Conservation (phyloP, 2,113 vertebrate species). For the Colistium nudipinnis region DNA sequence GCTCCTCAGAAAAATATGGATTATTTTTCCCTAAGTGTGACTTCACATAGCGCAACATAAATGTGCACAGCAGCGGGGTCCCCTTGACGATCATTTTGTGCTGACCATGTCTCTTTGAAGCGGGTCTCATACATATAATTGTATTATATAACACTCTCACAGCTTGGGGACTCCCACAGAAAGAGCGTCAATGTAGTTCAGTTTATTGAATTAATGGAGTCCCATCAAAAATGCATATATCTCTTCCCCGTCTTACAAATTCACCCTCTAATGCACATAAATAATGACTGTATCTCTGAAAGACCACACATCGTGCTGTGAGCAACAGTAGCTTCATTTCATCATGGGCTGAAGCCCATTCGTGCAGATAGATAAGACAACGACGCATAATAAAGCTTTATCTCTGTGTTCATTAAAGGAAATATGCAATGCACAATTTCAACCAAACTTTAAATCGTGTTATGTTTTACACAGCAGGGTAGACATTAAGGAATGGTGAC, state of each 20-base stretch:
- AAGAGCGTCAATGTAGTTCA: background rate
- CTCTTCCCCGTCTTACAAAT: background rate
- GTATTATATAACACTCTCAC: slow-evolving; percentile 33
- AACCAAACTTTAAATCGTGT: too few species aligned
- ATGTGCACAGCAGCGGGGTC: background rate
- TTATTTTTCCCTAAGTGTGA: background rate
- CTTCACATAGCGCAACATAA: background rate
- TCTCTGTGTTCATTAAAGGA: too few species aligned
- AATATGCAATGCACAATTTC: too few species aligned
- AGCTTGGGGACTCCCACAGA: slow-evolving; percentile 9
- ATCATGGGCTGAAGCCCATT: background rate
- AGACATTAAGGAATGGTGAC: background rate
- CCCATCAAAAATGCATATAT: slow-evolving; percentile 7
- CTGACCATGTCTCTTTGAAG: slow-evolving; percentile 33
- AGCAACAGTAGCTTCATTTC: background rate
- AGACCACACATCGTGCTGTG: background rate
- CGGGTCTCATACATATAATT: slow-evolving; percentile 24
- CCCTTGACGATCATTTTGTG: background rate
- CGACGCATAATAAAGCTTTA: too few species aligned
- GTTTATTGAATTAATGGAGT: background rate
- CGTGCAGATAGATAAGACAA: background rate
- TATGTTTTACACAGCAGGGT: too few species aligned
- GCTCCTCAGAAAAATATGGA: too few species aligned
- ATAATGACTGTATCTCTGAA: background rate
- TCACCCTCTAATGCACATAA: background rate